Percentiles rank a stretch among this genome's conserved stretches.
These are phyloP conservation scores for Chitala chitala DNA, from an alignment of 2,113 vertebrate species.

Conservation along the genomic window DNA sequence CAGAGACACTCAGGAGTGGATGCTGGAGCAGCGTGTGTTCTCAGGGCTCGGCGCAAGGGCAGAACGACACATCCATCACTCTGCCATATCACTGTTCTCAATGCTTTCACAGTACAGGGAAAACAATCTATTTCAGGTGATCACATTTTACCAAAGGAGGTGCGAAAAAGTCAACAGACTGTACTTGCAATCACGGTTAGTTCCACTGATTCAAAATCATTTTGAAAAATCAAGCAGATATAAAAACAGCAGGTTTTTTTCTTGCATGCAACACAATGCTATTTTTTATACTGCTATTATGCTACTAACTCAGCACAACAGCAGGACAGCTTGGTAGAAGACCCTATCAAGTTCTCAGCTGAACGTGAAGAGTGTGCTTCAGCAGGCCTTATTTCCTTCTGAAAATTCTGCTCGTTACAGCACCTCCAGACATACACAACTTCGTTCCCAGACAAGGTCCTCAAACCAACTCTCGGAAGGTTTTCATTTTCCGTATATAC, in stretches of 20 bases:
- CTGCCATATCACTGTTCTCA: slow-evolving; percentile 41
- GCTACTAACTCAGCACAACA: no score
- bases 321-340: no score
- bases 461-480: no score
- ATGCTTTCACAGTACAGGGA: slow-evolving; percentile 28
- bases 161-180: slow-evolving; percentile 50
- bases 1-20: no score
- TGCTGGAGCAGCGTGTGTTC: background rate
- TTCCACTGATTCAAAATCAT: slow-evolving; percentile 43
- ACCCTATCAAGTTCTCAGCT: no score
- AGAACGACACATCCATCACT: slow-evolving; percentile 40
- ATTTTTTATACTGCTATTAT: slow-evolving; percentile 44
- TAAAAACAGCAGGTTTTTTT: slow-evolving; percentile 37
- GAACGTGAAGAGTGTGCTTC: no score
- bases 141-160: slow-evolving; percentile 53
- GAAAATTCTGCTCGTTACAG: no score
- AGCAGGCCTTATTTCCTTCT: no score
- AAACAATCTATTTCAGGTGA: slow-evolving; percentile 43
- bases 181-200: slow-evolving; percentile 47
- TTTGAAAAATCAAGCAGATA: slow-evolving; percentile 47
- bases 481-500: no score
- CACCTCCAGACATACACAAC: no score
- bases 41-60: background rate
- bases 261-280: slow-evolving; percentile 15
- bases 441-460: no score